These are phyloP conservation scores for Pachycephala philippinensis DNA, from an alignment of 2,113 vertebrate genomes.

Conservation along the genomic window DNA sequence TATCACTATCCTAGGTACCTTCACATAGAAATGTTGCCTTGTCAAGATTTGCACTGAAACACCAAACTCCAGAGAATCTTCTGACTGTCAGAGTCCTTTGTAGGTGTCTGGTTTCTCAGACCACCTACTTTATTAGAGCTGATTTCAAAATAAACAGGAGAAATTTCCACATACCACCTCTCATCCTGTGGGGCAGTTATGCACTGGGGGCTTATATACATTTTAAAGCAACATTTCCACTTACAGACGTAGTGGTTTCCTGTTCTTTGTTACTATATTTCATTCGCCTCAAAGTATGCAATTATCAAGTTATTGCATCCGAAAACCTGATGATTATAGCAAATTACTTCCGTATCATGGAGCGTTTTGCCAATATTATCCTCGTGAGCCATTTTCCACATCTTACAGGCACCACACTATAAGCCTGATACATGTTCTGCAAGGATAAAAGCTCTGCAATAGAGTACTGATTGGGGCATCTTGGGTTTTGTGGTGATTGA, in stretches of 20 bases:
- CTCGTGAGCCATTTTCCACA: background rate
- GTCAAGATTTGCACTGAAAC: background rate
- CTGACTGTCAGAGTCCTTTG: background rate
- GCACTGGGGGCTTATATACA: background rate
- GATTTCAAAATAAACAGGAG: background rate
- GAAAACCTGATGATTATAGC: background rate
- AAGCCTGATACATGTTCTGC: fast-evolving
- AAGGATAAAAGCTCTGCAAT: background rate
- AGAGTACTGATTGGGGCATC: background rate
- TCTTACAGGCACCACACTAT: background rate
- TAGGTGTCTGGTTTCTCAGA: background rate
- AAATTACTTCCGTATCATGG: slow-evolving; percentile 5
- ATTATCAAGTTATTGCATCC: slow-evolving; percentile 15
- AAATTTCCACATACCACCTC: background rate
- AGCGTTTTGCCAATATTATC: background rate
- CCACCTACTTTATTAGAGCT: background rate
- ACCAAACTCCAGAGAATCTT: background rate
- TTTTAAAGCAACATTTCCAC: background rate
- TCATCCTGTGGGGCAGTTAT: background rate
- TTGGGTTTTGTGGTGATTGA: background rate
- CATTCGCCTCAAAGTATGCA: slow-evolving; percentile 15
- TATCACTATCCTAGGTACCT: background rate
- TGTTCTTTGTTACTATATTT: background rate
- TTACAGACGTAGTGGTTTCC: background rate
- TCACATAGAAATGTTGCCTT: background rate